Evolutionary conservation across 2,113 vertebrate species (phyloP), one percentile per base, ranked within the genome.

Genomic region (Ellobius talpinus): DNA sequence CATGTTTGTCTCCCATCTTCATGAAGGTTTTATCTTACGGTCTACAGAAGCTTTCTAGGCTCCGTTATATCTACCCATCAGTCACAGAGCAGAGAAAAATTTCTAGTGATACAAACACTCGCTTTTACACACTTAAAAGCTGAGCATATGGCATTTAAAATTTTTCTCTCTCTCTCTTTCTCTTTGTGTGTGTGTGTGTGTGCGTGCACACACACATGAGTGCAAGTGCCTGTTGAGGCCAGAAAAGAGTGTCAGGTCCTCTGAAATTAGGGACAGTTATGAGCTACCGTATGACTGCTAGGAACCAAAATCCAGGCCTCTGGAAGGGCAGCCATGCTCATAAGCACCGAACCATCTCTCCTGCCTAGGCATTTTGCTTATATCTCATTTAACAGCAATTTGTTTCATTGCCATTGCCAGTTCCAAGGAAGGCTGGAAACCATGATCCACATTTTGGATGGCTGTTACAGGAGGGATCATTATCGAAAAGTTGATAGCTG

Each of bases 401-500:
- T 76, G 58, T 52, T 96, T 29, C 8, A 2, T 45, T 8, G 17
- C 61, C 14, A 85, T 11, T 70, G 76, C 17, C 65, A 88, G 23
- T 19, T 92, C 90, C 47, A 79, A 87, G 8, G 47, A 79, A 77
- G 11, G 3, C 17, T 81, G 7, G 26, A 47, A 70, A 85, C 78
- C 90, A 16, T 63, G 89, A 70, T n/a, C 47, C 55, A 42, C 50
- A 12, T 68, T 58, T 58, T 21, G 55, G 55, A 7, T 58, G 55
- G 19, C 55, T 31, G 39, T 47, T 47, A 90, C 79, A 96, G 21
- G 89, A 74, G 3, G 8, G 21, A 13, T 66, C 14, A 55, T 50
- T 76, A 55, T 85, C 92, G 61, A 95, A 50, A 94, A 74, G 91
- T 61, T 65, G 31, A 61, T 65, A 87, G 14, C 42, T n/a, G 13